phyloP scores from a whole-genome alignment of 2,113 vertebrate species.

The Mormyrus lacerda region DNA sequence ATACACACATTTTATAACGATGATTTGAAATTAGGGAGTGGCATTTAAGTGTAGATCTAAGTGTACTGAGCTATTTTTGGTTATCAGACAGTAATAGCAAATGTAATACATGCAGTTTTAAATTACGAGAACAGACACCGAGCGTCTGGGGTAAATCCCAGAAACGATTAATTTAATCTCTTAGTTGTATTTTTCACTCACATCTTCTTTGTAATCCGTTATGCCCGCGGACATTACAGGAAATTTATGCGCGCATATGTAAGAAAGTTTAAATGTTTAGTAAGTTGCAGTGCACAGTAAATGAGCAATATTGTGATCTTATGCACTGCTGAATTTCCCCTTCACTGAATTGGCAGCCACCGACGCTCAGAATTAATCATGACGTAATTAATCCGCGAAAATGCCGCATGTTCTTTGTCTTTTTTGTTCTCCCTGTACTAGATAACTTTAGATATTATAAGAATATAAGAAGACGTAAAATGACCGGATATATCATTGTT shows the following conservation, averaged over 20 bases:
- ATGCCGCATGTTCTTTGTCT: background rate
- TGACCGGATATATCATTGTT: background rate
- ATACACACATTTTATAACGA: background rate
- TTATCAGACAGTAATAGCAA: background rate
- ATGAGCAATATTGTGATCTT: background rate
- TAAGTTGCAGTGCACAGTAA: background rate
- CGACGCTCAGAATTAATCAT: background rate
- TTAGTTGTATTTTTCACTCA: background rate
- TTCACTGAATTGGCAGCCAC: background rate
- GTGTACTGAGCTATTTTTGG: background rate
- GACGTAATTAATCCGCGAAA: constrained; percentile 15
- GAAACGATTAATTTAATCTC: background rate
- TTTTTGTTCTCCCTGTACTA: background rate
- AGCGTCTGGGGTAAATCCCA: background rate
- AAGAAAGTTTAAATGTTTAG: background rate
- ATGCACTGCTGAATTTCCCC: background rate
- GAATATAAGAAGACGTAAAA: background rate
- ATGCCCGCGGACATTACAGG: background rate
- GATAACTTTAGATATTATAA: background rate
- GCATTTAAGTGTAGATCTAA: background rate
- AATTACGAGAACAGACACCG: background rate
- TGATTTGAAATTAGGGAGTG: background rate
- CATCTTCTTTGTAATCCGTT: background rate
- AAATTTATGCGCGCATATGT: background rate
- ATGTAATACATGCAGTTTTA: background rate